Evolutionary conservation across 2,888 invertebrate genomes (phyloP).

Genomic region (Sinodicranocentrus sp.): DNA sequence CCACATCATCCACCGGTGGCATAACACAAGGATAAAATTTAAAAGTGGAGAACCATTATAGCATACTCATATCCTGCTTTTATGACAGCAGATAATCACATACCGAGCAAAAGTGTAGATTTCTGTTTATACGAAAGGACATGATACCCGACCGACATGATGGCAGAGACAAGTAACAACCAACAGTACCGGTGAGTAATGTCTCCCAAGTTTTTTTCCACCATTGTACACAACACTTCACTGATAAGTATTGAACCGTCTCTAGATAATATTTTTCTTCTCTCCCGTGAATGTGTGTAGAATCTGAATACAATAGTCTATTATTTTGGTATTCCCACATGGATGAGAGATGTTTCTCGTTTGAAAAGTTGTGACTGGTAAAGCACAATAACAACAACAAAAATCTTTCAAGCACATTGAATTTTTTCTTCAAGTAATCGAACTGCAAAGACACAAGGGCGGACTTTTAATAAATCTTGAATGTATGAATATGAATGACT

Average conservation of each 20-base stretch:
- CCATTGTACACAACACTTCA: neutral
- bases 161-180: neutral
- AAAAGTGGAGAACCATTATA: conserved; percentile 16
- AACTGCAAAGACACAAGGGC: neutral
- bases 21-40: neutral
- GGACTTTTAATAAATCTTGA: too few relatives aligned
- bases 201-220: conserved; percentile 13
- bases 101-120: neutral
- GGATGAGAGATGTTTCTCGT: conserved; percentile 1
- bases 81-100: conserved; percentile 22
- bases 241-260: too few relatives aligned
- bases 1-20: too few relatives aligned
- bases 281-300: too few relatives aligned
- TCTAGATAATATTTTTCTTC: too few relatives aligned
- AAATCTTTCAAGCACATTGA: too few relatives aligned
- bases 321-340: neutral
- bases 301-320: too few relatives aligned
- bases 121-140: conserved; percentile 14
- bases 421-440: neutral
- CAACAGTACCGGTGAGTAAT: conserved; percentile 17
- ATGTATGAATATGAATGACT: neutral
- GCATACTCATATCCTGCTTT: conserved; percentile 41
- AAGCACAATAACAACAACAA: too few relatives aligned
- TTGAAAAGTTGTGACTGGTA: too few relatives aligned
- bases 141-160: neutral